phyloP scores from a whole-genome alignment of 2,888 invertebrate genomes.

The Graphium colonna region DNA sequence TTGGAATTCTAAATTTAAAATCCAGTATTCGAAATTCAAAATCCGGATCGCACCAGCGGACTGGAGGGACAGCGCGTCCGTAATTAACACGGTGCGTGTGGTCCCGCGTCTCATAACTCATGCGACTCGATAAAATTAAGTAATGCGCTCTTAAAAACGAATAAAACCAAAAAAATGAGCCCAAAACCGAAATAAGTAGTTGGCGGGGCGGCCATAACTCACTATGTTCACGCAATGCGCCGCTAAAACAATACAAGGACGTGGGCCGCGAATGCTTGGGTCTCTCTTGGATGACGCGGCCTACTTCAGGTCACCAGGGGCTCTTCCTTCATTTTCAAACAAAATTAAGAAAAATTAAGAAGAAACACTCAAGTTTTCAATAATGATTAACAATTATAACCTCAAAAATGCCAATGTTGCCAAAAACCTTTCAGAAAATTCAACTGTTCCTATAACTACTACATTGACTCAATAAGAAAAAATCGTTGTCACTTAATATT shows the following conservation, averaged over 20 bases:
- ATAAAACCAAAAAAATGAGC: slow-evolving; percentile 47
- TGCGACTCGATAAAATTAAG: slow-evolving; percentile 79
- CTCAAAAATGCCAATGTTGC: too few relatives aligned
- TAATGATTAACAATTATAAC: too few relatives aligned
- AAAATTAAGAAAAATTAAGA: too few relatives aligned
- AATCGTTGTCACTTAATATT: too few relatives aligned
- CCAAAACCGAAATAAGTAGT: slow-evolving; percentile 70
- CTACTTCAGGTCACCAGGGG: too few relatives aligned
- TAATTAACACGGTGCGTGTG: slow-evolving; percentile 74
- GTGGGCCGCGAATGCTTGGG: slow-evolving; percentile 30
- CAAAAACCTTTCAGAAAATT: too few relatives aligned
- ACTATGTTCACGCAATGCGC: slow-evolving; percentile 75
- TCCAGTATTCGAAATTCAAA: slow-evolving; percentile 24
- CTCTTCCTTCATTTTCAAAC: too few relatives aligned
- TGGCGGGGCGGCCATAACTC: slow-evolving; percentile 73
- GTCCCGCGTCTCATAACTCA: slow-evolving; percentile 75
- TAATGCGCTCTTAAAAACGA: slow-evolving; percentile 50
- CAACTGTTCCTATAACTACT: too few relatives aligned
- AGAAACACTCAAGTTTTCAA: too few relatives aligned
- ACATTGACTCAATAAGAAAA: too few relatives aligned
- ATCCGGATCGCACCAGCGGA: slow-evolving; percentile 29
- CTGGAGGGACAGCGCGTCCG: slow-evolving; percentile 51
- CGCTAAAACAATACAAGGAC: slow-evolving; percentile 76
- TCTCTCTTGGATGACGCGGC: neutral
- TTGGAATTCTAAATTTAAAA: slow-evolving; percentile 29